Percentiles rank a stretch among this genome's conserved stretches.
Conservation (phyloP, 2,888 invertebrate genomes). For the Deilephila porcellus region DNA sequence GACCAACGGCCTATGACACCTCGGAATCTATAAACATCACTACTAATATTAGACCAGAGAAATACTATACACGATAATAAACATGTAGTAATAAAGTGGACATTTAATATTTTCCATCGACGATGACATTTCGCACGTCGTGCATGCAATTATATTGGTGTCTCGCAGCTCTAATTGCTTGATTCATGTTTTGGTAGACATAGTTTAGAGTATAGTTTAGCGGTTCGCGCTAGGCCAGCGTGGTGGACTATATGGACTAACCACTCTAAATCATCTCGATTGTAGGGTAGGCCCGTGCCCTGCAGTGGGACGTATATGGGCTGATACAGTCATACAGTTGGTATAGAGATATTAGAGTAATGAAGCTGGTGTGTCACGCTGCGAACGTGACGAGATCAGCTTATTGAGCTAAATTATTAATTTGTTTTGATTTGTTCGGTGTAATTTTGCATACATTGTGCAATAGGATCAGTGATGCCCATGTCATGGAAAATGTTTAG, state of each 20-base stretch:
- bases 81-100: slow-evolving; percentile 12
- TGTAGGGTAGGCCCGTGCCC: too few relatives aligned
- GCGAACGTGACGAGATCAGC: slow-evolving; percentile 1
- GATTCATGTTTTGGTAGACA: slow-evolving; percentile 17
- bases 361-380: slow-evolving; percentile 13
- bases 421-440: too few relatives aligned
- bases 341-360: background rate
- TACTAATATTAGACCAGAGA: slow-evolving; percentile 18
- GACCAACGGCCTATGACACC: slow-evolving; percentile 19
- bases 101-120: slow-evolving; percentile 22
- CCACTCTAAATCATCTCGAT: too few relatives aligned
- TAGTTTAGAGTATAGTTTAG: too few relatives aligned
- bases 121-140: slow-evolving; percentile 24
- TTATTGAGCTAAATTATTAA: slow-evolving; percentile 4
- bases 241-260: too few relatives aligned
- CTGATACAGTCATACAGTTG: too few relatives aligned
- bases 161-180: slow-evolving; percentile 9
- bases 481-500: too few relatives aligned
- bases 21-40: slow-evolving; percentile 1
- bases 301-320: too few relatives aligned
- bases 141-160: slow-evolving; percentile 20
- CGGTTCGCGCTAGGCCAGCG: too few relatives aligned
- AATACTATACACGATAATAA: slow-evolving; percentile 15
- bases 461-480: too few relatives aligned
- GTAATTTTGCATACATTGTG: too few relatives aligned